Conservation (phyloP, 1,140 invertebrate species). For the Trichonephila inaurata region DNA sequence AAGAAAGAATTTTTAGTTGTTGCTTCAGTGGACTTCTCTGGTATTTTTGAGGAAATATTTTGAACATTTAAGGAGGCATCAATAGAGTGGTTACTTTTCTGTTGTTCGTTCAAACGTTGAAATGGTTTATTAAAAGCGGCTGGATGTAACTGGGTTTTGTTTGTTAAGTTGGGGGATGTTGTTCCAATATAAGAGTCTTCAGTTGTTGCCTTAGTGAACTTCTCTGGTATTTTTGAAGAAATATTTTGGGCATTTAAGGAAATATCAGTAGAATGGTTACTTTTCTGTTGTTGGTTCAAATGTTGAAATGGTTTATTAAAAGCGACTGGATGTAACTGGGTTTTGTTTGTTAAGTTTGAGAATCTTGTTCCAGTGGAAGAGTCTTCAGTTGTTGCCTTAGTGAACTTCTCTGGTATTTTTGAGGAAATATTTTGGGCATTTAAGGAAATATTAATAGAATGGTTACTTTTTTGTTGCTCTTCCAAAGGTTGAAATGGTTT, state of each 20-base stretch:
- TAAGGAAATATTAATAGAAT: too few relatives aligned
- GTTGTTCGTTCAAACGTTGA: neutral
- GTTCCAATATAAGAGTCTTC: too few relatives aligned
- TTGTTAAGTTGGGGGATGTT: too few relatives aligned
- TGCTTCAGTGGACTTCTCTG: neutral
- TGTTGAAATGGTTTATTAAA: neutral
- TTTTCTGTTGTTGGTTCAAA: neutral
- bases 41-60: too few relatives aligned
- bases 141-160: neutral
- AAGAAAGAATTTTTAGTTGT: too few relatives aligned
- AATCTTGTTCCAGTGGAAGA: too few relatives aligned
- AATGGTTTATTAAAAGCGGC: neutral
- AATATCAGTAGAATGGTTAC: neutral
- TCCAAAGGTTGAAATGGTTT: neutral
- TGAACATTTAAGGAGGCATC: neutral
- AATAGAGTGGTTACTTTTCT: neutral
- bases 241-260: too few relatives aligned
- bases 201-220: neutral
- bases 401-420: neutral
- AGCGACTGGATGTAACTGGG: neutral
- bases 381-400: too few relatives aligned
- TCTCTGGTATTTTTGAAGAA: neutral
- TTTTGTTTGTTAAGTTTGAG: too few relatives aligned
- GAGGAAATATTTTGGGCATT: too few relatives aligned
- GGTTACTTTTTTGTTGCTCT: neutral